These are phyloP conservation scores for Heliconius hewitsoni DNA, from an alignment of 1,140 invertebrate species.

Conservation along the genomic window DNA sequence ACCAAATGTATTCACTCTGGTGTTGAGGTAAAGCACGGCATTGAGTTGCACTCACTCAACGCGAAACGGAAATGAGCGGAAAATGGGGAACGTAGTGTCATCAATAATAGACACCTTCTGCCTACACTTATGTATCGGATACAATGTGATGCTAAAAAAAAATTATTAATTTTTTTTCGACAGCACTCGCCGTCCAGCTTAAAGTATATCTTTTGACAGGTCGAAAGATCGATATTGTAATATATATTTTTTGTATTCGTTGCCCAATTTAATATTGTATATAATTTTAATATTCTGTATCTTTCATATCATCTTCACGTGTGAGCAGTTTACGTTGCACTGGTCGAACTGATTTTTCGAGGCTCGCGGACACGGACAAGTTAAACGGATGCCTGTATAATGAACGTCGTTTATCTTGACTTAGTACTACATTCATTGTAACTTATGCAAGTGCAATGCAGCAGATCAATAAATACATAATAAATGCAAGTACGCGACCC, in stretches of 20 bases:
- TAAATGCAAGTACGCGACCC: too few species aligned
- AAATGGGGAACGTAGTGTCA: neutral
- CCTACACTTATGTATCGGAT: too few species aligned
- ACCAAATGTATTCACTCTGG: neutral
- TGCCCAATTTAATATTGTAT: too few species aligned
- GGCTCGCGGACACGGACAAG: neutral
- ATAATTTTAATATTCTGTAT: neutral
- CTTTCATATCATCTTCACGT: constrained; percentile 16
- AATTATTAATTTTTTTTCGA: neutral
- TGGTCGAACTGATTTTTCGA: constrained; percentile 12
- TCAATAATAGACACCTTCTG: neutral
- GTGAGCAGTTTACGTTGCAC: constrained; percentile 9
- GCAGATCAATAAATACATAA: constrained; percentile 20
- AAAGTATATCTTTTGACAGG: constrained; percentile 8
- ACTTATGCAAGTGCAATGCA: neutral
- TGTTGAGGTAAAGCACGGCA: neutral
- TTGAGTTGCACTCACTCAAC: too few species aligned
- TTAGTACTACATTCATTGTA: neutral
- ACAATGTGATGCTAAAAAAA: neutral
- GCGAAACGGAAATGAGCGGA: too few species aligned
- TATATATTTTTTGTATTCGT: neutral
- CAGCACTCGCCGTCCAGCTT: neutral
- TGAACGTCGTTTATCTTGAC: constrained; percentile 8
- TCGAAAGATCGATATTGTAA: constrained; percentile 6
- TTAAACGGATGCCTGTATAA: neutral